Evolutionary conservation across 2,797 vertebrate genomes (phyloP), one percentile per base, ranked within the genome.

Genomic region (Vespertilio murinus): DNA sequence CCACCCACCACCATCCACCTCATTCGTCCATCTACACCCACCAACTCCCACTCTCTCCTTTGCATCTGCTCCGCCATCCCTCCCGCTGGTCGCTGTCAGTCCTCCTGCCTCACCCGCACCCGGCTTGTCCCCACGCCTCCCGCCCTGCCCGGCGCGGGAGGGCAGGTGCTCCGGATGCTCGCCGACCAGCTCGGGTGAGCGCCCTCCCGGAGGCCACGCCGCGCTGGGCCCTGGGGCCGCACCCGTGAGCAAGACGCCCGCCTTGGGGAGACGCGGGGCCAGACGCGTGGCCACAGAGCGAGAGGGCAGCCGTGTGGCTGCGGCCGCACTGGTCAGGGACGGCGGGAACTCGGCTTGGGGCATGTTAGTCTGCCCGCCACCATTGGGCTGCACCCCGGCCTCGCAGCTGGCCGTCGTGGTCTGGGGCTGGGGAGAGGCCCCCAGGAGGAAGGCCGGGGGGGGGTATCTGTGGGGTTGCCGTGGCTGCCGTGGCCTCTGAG

Each of bases 381-480:
- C 1, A 1, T 9, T 13, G 18, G 1, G 10, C 54, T 1, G 12
- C 2, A 2, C n/a, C 47, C 6, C 3, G 42, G 42, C 30, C 35
- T 23, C 2, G 7, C 56, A 23, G 18, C 56, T 25, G 47, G 56
- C 45, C 4, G 13, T 9, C 28, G 0, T 0, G 40, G 38, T 30
- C 54, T 52, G 45, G 45, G 52, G 18, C 49, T 2, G 28, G 28
- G 61, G 61, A 67, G 74, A 40, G 73, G 79, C 56, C 35, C 56
- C 35, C 35, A 18, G 69, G 69, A 69, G 40, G 0, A 0, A 13
- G 38, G 54, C 22, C 6, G n/a, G 56, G 49, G 45, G 14, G 69
- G 4, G 9, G 42, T n/a, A n/a, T n/a, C n/a, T n/a, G 47, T n/a
- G n/a, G 47, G 4, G 17, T 3, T 28, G 65, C 81, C 13, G 33